Evolutionary conservation across 2,113 vertebrate genomes (phyloP), one percentile per base, ranked within the genome.

Genomic region (Microcebus ravelobensis): DNA sequence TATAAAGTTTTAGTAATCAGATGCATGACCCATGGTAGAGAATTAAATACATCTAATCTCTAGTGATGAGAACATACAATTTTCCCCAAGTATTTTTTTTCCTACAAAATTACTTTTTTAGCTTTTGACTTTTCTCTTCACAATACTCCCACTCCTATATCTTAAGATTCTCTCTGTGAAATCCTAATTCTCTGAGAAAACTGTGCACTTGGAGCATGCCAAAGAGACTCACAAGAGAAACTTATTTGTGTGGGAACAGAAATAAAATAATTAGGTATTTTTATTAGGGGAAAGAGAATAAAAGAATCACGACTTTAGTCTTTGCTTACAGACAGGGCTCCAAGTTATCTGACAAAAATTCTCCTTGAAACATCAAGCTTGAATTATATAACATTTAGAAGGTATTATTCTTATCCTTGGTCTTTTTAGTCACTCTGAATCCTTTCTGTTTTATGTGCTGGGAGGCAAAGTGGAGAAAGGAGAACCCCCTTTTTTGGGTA

Each of bases 191-290:
- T 90, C 59, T 70, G 87, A 93, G 55, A 80, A 93, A 97, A 82
- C 5, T 81, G 81, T 77, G 34, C 42, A 95, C 61, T 71, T 74
- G 45, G 17, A 27, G 67, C 36, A 94, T 59, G 65, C 71, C 39
- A 45, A 50, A 92, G 85, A 95, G 48, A 80, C 50, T 92, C 90
- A 88, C 29, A 55, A 68, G 87, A 95, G 80, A 96, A 91, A 97
- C 80, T 95, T 96, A 97, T 96, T 97, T 98, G 92, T 92, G 96
- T 98, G 96, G 96, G 97, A 90, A 95, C 42, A 96, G 96, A 94
- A 86, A 87, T 91, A 92, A 95, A 95, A 93, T 82, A 96, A 97
- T 96, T 82, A 94, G 67, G 80, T 87, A 92, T 97, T 98, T 98
- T 97, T 77, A 95, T 96, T 79, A 90, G 86, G n/a, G 48, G 88